phyloP scores from a whole-genome alignment of 2,888 invertebrate genomes.

The Dynastes tityus region DNA sequence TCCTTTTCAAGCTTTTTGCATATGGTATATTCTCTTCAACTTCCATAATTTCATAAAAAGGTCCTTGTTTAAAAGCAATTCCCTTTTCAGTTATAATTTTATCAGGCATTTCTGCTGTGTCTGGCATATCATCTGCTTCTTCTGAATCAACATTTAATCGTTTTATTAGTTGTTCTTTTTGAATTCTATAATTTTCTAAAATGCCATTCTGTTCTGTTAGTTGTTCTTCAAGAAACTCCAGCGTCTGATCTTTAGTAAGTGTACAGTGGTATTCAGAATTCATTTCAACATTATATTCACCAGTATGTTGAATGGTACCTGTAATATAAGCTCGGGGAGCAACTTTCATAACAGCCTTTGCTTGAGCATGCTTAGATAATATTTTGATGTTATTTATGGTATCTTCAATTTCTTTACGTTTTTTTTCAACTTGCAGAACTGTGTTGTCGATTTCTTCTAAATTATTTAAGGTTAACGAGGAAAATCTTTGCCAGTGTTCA shows the following conservation, averaged over 20 bases:
- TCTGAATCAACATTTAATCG: slow-evolving; percentile 43
- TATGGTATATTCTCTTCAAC: slow-evolving; percentile 23
- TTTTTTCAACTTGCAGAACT: slow-evolving; percentile 7
- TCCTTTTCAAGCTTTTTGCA: slow-evolving; percentile 40
- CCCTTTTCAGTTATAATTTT: slow-evolving; percentile 48
- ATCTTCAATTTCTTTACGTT: slow-evolving; percentile 11
- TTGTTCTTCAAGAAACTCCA: slow-evolving; percentile 49
- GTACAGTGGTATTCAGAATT: slow-evolving; percentile 50
- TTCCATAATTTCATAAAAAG: slow-evolving; percentile 50
- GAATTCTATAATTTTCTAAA: slow-evolving; percentile 21
- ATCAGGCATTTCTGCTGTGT: slow-evolving; percentile 45
- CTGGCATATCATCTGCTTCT: slow-evolving; percentile 45
- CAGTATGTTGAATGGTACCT: slow-evolving; percentile 48
- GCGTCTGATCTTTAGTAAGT: slow-evolving; percentile 48
- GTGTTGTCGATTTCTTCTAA: slow-evolving; percentile 26
- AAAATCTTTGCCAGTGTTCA: slow-evolving; percentile 24
- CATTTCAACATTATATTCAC: slow-evolving; percentile 50
- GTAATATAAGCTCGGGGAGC: slow-evolving; percentile 46
- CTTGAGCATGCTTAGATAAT: slow-evolving; percentile 46
- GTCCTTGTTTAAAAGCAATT: slow-evolving; percentile 50
- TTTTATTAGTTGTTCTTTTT: slow-evolving; percentile 47
- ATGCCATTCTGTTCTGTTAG: slow-evolving; percentile 42
- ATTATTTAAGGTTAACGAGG: neutral
- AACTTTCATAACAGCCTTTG: slow-evolving; percentile 41
- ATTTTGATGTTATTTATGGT: slow-evolving; percentile 41